Evolutionary conservation across 2,888 invertebrate species (phyloP).

Genomic region (Drosophila seclusa): DNA sequence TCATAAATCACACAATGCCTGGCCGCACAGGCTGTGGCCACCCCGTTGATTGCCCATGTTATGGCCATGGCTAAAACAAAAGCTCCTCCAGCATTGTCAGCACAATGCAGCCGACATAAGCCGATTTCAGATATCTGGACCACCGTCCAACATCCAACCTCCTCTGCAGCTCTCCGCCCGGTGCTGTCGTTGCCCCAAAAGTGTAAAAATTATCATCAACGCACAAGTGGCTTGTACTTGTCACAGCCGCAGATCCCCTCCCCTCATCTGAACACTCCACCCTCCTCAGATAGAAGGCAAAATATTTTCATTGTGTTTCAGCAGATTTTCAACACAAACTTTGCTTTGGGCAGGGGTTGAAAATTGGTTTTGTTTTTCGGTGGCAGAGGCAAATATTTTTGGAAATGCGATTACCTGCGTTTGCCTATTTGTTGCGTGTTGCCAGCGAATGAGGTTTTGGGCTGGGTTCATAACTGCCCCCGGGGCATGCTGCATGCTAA

Average conservation of each 20-base stretch:
- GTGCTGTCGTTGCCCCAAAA: conserved; percentile 43
- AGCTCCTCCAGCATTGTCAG: conserved; percentile 77
- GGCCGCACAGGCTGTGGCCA: conserved; percentile 45
- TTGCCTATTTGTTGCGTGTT: conserved; percentile 80
- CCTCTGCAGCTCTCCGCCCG: not conserved
- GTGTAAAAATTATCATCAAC: conserved; percentile 77
- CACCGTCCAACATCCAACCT: conserved; percentile 22
- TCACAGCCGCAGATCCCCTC: conserved; percentile 50
- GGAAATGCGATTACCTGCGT: conserved; percentile 83
- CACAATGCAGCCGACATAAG: conserved; percentile 83
- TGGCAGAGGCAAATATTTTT: conserved; percentile 31
- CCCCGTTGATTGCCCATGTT: not conserved
- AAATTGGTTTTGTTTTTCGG: conserved; percentile 66
- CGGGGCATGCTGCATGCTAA: conserved; percentile 70
- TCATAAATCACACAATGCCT: conserved; percentile 67
- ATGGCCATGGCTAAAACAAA: conserved; percentile 62
- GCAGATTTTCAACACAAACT: conserved; percentile 75
- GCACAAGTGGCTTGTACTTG: conserved; percentile 81
- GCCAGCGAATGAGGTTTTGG: conserved; percentile 27
- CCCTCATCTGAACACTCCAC: not conserved
- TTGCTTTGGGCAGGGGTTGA: conserved; percentile 57
- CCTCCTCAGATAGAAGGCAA: conserved; percentile 37
- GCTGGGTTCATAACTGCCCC: conserved; percentile 41
- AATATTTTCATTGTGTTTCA: conserved; percentile 82
- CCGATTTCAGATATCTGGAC: conserved; percentile 82